Evolutionary conservation across 1,140 invertebrate species (phyloP), one percentile per base, ranked within the genome.

Genomic region (Agraylea sexmaculata): DNA sequence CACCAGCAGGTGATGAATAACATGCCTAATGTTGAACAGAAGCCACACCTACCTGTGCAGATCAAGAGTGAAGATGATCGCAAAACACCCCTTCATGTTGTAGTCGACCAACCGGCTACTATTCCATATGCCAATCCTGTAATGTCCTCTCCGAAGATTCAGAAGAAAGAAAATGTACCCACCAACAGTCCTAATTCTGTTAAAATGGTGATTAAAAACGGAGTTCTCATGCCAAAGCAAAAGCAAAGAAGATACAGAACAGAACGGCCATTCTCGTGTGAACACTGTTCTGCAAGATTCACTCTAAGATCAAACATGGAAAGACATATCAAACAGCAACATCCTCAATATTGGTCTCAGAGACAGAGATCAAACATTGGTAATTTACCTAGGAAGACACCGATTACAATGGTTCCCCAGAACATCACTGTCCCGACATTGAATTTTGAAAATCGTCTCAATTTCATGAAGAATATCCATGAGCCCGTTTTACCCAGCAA

Each of bases 261-360:
- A n/a, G 87, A 91, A 57, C 70, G 87, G 15, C 87, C 87, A 1
- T 91, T 90, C 53, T 78, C 78, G 1, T 93, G 89, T 58, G 84
- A 85, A 23, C 82, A 88, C 50, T 92, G 89, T 54, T 79, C 83
- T 0, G 86, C 87, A 0, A 71, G 83, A 32, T 94, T 94, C 52
- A 92, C 88, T 0, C 58, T 93, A 1, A 71, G 87, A 5, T 90
- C 87, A 5, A 92, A 92, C 53, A 92, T 92, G 87, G 88, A 93
- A 58, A 65, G 88, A 1, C 89, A 94, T 45, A 83, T 92, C 1
- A 93, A 93, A 55, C 87, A 91, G 50, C 88, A 92, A 51, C 89
- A 93, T 67, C 87, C 87, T 0, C 81, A 88, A 35, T 78, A 75
- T 47, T 91, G 87, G 83, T 83, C 78, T 32, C 80, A 85, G 40